These are phyloP conservation scores for Drosophila obscura DNA, from an alignment of 1,140 invertebrate species.

Conservation along the genomic window DNA sequence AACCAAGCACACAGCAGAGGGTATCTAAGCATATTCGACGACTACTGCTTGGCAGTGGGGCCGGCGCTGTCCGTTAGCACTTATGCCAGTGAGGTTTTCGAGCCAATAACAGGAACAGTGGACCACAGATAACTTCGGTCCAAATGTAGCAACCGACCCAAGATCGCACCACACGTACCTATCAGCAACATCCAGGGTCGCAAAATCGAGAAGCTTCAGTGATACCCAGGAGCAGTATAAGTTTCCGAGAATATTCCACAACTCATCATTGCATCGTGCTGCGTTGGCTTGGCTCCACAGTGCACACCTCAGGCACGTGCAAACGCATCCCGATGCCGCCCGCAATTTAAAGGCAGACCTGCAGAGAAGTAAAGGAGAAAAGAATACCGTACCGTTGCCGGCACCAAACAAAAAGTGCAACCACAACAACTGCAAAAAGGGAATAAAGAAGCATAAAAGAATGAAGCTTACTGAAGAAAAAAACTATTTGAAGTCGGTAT, in stretches of 20 bases:
- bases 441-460: conserved; percentile 54
- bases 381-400: background rate
- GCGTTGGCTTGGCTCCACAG: conserved; percentile 21
- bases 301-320: conserved; percentile 62
- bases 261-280: conserved; percentile 33
- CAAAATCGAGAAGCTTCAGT: conserved; percentile 39
- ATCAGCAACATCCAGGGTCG: conserved; percentile 25
- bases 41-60: conserved; percentile 9
- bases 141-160: no score
- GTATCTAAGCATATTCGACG: conserved; percentile 28
- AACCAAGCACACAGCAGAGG: conserved; percentile 25
- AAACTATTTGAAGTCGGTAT: conserved; percentile 75
- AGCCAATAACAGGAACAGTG: background rate
- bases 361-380: conserved; percentile 23
- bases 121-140: conserved; percentile 10
- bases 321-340: conserved; percentile 25
- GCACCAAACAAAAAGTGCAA: conserved; percentile 41
- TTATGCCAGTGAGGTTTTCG: conserved; percentile 21
- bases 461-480: conserved; percentile 54
- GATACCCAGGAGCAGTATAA: background rate
- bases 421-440: conserved; percentile 50
- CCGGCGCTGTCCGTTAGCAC: background rate
- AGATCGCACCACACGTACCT: conserved; percentile 1
- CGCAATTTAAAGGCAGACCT: conserved; percentile 16
- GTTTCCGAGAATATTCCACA: conserved; percentile 45